Conservation (phyloP, 2,888 invertebrate species). For the Andricus quercusramuli region DNA sequence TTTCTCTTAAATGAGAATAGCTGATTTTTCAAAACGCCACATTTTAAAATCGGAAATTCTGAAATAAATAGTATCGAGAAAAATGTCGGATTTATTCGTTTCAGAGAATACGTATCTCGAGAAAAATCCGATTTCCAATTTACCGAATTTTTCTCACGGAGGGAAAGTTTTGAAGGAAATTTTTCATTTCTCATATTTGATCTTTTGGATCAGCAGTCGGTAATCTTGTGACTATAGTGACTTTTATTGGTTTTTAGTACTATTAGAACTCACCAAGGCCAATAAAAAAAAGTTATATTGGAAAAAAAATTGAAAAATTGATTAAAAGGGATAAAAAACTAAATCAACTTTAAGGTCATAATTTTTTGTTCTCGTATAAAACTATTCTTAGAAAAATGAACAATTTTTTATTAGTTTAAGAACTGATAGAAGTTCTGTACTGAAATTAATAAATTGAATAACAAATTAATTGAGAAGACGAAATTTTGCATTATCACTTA, state of each 20-base stretch:
- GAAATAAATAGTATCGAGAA: too few relatives aligned
- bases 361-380: not conserved
- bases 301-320: not conserved
- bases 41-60: too few relatives aligned
- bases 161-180: not conserved
- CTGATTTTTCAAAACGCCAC: not conserved
- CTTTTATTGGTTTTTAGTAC: not conserved
- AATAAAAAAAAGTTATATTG: not conserved
- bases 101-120: not conserved
- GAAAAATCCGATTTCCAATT: not conserved
- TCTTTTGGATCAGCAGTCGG: not conserved
- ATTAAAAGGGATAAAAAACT: not conserved
- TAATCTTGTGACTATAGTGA: not conserved
- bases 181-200: not conserved
- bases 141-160: not conserved
- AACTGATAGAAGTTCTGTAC: too few relatives aligned
- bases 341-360: not conserved
- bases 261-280: not conserved
- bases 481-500: slow-evolving; percentile 54
- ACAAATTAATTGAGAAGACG: too few relatives aligned
- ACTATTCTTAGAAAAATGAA: not conserved
- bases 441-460: too few relatives aligned
- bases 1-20: not conserved
- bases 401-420: not conserved
- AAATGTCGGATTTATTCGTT: not conserved